Conservation (phyloP, 2,113 vertebrate genomes). For the Eulemur rufifrons region DNA sequence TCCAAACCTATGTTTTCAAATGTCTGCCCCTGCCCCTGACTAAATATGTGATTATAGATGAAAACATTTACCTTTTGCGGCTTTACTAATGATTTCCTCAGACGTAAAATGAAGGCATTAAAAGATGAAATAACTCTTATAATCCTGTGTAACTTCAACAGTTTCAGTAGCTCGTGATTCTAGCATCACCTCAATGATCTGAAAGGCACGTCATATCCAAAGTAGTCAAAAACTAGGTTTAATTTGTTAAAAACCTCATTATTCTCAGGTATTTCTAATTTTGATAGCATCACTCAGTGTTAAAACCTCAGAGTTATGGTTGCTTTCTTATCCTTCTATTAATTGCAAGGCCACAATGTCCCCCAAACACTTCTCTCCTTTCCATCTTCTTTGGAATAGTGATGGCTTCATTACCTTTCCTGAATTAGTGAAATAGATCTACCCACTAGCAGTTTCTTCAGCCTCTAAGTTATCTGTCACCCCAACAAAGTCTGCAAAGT, state of each 20-base stretch:
- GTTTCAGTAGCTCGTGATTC: neutral
- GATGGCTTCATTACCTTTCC: neutral
- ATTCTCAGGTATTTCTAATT: neutral
- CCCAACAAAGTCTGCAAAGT: neutral
- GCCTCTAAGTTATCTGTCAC: neutral
- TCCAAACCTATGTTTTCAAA: neutral
- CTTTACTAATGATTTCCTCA: neutral
- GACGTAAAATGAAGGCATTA: neutral
- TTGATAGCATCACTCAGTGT: neutral
- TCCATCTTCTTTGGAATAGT: neutral
- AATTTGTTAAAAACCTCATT: neutral
- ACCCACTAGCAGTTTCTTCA: neutral
- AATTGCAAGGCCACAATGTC: neutral
- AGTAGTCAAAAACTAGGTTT: neutral
- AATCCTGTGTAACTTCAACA: neutral
- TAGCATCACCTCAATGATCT: neutral
- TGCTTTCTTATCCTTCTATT: neutral
- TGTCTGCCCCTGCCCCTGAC: neutral
- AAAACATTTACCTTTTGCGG: neutral
- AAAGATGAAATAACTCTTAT: slow-evolving; percentile 1
- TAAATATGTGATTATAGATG: neutral
- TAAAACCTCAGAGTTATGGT: neutral
- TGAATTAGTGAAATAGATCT: neutral
- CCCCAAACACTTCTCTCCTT: neutral
- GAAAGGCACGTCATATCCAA: neutral